Percentiles rank a stretch among this genome's conserved stretches.
phyloP scores from a whole-genome alignment of 2,797 vertebrate species.

The Pampus argenteus region DNA sequence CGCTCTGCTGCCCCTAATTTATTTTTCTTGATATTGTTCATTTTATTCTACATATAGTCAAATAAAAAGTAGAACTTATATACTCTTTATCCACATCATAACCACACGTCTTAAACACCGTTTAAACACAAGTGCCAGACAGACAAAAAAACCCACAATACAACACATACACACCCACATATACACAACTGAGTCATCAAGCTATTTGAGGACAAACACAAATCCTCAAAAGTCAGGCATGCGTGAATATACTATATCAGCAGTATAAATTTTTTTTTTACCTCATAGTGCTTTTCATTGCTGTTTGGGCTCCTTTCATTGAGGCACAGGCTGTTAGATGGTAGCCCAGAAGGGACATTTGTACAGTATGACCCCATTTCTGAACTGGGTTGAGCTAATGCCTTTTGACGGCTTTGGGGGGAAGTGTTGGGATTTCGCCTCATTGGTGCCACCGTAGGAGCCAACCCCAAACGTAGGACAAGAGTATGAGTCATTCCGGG shows the following conservation, averaged over 20 bases:
- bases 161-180: not conserved
- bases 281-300: slow-evolving; percentile 42
- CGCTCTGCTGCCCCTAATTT: not conserved
- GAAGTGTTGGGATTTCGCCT: slow-evolving; percentile 40
- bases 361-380: slow-evolving; percentile 35
- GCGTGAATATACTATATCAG: slow-evolving; percentile 49
- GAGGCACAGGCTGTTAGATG: slow-evolving; percentile 40
- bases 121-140: slow-evolving; percentile 14
- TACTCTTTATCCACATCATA: too few relatives aligned
- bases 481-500: slow-evolving; percentile 37
- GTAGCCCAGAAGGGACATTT: slow-evolving; percentile 46
- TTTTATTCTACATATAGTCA: not conserved
- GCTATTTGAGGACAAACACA: slow-evolving; percentile 49
- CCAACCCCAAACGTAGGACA: slow-evolving; percentile 30
- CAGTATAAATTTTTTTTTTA: slow-evolving; percentile 60
- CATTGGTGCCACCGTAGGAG: slow-evolving; percentile 24
- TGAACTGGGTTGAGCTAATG: slow-evolving; percentile 48
- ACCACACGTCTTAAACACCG: slow-evolving; percentile 20
- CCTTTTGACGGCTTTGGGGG: slow-evolving; percentile 49
- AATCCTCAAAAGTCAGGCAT: slow-evolving; percentile 56
- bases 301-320: slow-evolving; percentile 29
- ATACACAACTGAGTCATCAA: slow-evolving; percentile 46
- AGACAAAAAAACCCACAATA: not conserved
- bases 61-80: not conserved
- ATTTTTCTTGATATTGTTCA: not conserved